Percentiles rank a stretch among this genome's conserved stretches.
These are phyloP conservation scores for Cavia aperea DNA, from an alignment of 2,113 vertebrate genomes.

Conservation along the genomic window DNA sequence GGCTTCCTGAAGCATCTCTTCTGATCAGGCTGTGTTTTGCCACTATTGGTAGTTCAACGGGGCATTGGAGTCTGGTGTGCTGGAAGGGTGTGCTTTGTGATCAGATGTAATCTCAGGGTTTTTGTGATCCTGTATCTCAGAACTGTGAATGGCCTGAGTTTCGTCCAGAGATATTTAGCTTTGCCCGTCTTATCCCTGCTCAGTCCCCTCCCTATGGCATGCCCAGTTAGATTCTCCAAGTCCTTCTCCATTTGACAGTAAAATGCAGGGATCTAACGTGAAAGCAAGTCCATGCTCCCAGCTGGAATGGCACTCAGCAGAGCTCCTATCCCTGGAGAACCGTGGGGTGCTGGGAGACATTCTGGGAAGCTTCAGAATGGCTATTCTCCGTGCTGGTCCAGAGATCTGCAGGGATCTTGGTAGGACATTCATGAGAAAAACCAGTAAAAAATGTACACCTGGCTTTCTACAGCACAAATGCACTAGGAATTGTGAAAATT, in stretches of 20 bases:
- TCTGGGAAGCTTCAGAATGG: background rate
- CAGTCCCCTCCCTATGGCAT: too few species aligned
- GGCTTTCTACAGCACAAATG: too few species aligned
- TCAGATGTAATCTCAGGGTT: background rate
- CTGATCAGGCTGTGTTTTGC: background rate
- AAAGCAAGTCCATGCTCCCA: background rate
- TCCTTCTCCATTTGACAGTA: background rate
- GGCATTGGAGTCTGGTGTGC: too few species aligned
- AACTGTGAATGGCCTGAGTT: background rate
- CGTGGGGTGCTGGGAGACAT: too few species aligned
- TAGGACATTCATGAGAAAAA: background rate
- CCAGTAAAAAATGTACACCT: background rate
- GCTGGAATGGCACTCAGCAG: background rate
- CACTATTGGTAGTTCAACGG: background rate
- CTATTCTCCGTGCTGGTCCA: background rate
- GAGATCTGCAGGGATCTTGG: background rate
- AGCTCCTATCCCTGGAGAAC: background rate
- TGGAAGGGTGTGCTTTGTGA: background rate
- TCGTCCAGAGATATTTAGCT: background rate
- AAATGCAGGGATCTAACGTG: too few species aligned
- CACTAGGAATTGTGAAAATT: background rate
- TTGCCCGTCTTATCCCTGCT: rapidly evolving
- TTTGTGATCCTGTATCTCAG: background rate
- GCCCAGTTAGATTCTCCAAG: too few species aligned
- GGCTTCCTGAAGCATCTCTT: too few species aligned